phyloP scores from a whole-genome alignment of 2,888 invertebrate genomes.

The Parnassius mnemosyne region DNA sequence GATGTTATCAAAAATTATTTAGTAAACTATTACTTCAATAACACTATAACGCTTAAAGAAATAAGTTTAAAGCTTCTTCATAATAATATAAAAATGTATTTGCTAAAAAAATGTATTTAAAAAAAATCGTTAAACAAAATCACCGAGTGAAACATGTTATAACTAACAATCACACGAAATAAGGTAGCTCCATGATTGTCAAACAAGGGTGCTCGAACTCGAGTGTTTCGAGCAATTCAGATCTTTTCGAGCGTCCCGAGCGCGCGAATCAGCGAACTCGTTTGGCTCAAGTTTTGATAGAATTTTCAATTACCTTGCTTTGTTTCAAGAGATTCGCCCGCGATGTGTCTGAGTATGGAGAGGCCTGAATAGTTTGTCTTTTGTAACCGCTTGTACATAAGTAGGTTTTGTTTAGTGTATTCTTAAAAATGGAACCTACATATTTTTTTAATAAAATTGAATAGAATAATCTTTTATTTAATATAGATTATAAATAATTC shows the following conservation, averaged over 20 bases:
- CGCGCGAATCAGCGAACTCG: slow-evolving; percentile 36
- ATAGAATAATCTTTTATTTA: background rate
- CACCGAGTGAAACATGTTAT: background rate
- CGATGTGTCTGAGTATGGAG: slow-evolving; percentile 38
- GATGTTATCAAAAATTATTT: too few species aligned
- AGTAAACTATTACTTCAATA: too few species aligned
- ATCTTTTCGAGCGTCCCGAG: slow-evolving; percentile 26
- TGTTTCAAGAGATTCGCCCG: slow-evolving; percentile 68
- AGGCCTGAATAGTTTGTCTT: slow-evolving; percentile 29
- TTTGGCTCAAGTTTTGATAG: slow-evolving; percentile 77
- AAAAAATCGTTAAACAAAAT: too few species aligned
- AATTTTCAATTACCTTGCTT: slow-evolving; percentile 80
- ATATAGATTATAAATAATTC: too few species aligned
- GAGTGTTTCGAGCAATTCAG: slow-evolving; percentile 13
- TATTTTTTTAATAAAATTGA: background rate
- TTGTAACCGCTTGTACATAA: slow-evolving; percentile 3
- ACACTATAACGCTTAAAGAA: too few species aligned
- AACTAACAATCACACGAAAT: slow-evolving; percentile 1
- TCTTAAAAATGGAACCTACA: too few species aligned
- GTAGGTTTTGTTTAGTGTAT: background rate
- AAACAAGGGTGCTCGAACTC: slow-evolving; percentile 43
- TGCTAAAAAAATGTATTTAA: too few species aligned
- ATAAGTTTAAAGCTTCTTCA: too few species aligned
- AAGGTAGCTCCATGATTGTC: slow-evolving; percentile 60
- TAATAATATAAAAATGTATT: too few species aligned